Percentiles rank a stretch among this genome's conserved stretches.
These are phyloP conservation scores for Metellina segmentata DNA, from an alignment of 2,888 invertebrate genomes.

Conservation along the genomic window DNA sequence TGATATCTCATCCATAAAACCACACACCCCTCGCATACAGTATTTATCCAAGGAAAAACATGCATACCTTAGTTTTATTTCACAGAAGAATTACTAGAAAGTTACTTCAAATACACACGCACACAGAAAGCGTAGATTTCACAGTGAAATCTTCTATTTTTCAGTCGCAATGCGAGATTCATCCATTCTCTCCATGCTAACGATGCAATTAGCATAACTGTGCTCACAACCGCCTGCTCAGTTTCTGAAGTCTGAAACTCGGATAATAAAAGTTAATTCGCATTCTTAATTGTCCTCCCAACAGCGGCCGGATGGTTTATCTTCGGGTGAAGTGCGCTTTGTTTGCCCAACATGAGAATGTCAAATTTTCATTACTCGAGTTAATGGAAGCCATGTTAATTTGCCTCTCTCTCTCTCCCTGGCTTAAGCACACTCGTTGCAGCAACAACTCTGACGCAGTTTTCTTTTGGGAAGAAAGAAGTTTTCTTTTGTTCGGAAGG, in stretches of 20 bases:
- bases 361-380: constrained; percentile 44
- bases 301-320: constrained; percentile 13
- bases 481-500: too few relatives aligned
- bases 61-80: background rate
- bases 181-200: constrained; percentile 3
- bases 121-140: background rate
- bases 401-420: background rate
- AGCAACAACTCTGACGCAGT: background rate
- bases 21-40: too few relatives aligned
- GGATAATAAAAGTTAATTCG: constrained; percentile 53
- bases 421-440: background rate
- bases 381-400: constrained; percentile 24
- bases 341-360: constrained; percentile 9
- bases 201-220: constrained; percentile 39
- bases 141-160: background rate
- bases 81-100: background rate
- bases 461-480: background rate
- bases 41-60: background rate
- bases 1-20: too few relatives aligned
- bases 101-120: background rate
- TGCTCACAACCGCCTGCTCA: background rate
- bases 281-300: constrained; percentile 46
- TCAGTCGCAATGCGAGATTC: background rate
- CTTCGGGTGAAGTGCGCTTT: constrained; percentile 7
- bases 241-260: background rate